Conservation (phyloP, 2,113 vertebrate genomes). For the Rhinolophus ferrumequinum region DNA sequence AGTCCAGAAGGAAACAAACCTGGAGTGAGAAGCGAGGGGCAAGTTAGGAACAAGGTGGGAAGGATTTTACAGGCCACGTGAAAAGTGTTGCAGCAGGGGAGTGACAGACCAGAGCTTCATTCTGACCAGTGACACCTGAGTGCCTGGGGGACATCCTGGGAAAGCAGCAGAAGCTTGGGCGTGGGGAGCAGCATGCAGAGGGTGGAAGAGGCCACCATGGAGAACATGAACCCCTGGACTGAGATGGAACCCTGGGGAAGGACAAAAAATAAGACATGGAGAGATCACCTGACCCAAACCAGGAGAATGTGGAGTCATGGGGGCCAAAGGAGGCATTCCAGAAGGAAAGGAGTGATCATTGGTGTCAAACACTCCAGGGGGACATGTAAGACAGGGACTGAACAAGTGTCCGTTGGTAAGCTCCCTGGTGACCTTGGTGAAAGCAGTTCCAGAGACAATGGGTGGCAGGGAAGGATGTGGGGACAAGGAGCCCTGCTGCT, state of each 20-base stretch:
- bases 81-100: accelerated
- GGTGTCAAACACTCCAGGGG: not conserved
- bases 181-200: not conserved
- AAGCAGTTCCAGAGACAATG: not conserved
- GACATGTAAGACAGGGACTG: not conserved
- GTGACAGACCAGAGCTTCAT: not conserved
- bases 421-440: not conserved
- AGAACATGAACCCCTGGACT: not conserved
- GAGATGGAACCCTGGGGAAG: not conserved
- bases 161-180: not conserved
- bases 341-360: not conserved
- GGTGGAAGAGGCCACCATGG: not conserved
- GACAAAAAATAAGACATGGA: not conserved
- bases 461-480: not conserved
- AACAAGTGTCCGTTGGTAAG: not conserved
- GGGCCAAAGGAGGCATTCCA: not conserved
- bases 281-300: not conserved
- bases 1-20: not conserved
- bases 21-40: not conserved
- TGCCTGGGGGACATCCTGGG: not conserved
- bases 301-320: not conserved
- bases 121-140: not conserved
- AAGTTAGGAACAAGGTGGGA: not conserved
- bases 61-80: not conserved
- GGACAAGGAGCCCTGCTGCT: not conserved